Evolutionary conservation across 2,797 vertebrate genomes (phyloP), one percentile per base, ranked within the genome.

Genomic region (Etheostoma perlongum): DNA sequence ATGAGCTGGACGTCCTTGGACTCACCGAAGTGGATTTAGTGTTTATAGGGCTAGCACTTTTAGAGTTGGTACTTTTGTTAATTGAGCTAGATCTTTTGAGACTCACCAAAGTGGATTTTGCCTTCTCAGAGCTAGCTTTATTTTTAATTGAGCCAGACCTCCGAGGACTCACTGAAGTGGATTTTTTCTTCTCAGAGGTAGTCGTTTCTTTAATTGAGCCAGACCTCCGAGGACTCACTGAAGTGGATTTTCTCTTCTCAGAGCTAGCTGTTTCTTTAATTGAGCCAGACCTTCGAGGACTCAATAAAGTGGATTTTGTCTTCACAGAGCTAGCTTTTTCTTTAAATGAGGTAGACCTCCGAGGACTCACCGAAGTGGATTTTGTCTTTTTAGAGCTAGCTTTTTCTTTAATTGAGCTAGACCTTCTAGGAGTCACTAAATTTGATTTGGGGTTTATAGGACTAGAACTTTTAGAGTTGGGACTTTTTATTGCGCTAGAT

Each of bases 171-270:
- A 59, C 5, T 1, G 18, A 25, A 23, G 48, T 21, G 2, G 12
- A 14, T 61, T 55, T 46, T 0, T 0, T 27, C 1, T 40, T 40
- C 11, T 11, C 10, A 40, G 10, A 40, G 36, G 10, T 40, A 40
- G 36, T 3, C 4, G 11, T 40, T 12, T 36, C 53, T 57, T 33
- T 65, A 40, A 3, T 61, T 16, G 1, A 71, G 40, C 13, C 48
- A n/a, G 15, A n/a, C 40, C 5, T 64, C 5, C 19, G 42, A 5
- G 72, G 48, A 42, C 55, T 72, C 6, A 5, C 1, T 19, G 44
- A 42, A 19, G 19, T 60, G 12, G 19, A 40, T 64, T 67, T 65
- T 47, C 53, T 19, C 9, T 18, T 54, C 67, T 64, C 54, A n/a
- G 23, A 5, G 25, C 4, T 10, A 23, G 15, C 4, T 6, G 2